A percentile compares a stretch with the other conserved stretches of the same genome.
phyloP scores from a whole-genome alignment of 2,888 invertebrate genomes.

The Gryllus longicercus region DNA sequence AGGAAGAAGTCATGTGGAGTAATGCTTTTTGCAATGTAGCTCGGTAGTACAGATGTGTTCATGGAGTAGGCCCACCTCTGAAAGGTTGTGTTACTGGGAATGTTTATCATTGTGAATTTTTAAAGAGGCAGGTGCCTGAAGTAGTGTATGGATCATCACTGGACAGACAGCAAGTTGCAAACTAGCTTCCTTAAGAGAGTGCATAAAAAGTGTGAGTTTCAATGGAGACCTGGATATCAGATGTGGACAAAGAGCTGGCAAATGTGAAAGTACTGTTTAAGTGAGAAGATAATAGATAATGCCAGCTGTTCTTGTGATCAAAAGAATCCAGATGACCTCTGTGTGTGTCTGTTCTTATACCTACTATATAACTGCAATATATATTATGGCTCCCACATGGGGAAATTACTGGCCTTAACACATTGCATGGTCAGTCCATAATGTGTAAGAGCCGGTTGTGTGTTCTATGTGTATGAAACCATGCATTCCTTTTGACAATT shows the following conservation, averaged over 20 bases:
- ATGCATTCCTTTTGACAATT: conserved; percentile 1
- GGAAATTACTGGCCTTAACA: background rate
- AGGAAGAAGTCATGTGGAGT: background rate
- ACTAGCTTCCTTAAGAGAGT: background rate
- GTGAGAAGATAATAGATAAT: background rate
- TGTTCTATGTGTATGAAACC: background rate
- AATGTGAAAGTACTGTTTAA: too few relatives aligned
- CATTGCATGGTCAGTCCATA: background rate
- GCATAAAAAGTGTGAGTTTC: background rate
- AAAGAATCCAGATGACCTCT: background rate
- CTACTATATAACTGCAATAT: background rate
- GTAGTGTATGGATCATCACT: background rate
- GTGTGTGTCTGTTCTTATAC: background rate
- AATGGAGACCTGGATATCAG: background rate
- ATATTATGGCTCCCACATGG: background rate
- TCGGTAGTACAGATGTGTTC: conserved; percentile 9
- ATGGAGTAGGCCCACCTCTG: conserved; percentile 1
- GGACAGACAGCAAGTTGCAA: background rate
- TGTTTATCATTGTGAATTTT: background rate
- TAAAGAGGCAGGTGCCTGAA: background rate
- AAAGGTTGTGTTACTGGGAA: too few relatives aligned
- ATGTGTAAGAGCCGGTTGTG: background rate
- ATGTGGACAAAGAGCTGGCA: too few relatives aligned
- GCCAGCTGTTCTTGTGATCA: background rate
- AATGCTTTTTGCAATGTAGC: background rate